A percentile compares a stretch with the other conserved stretches of the same genome.
Conservation (phyloP, 2,113 vertebrate genomes). For the Lamprologus tigripictilis region DNA sequence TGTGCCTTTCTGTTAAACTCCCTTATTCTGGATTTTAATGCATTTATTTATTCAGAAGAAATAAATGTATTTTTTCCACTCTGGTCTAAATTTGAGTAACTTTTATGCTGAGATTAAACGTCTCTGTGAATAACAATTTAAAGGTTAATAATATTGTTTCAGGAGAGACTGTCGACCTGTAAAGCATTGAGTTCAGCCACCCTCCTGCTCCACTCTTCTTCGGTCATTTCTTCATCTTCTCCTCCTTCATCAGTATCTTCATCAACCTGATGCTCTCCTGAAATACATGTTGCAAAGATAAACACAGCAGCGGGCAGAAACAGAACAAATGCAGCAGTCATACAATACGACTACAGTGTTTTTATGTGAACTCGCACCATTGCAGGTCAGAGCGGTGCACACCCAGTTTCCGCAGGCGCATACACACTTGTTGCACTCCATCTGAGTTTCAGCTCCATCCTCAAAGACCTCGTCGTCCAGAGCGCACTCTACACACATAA, state of each 20-base stretch:
- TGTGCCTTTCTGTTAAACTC: neutral
- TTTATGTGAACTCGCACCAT: constrained; percentile 65
- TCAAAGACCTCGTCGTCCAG: constrained; percentile 88
- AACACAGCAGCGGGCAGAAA: neutral
- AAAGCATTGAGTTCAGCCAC: constrained; percentile 74
- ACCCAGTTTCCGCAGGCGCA: constrained; percentile 97
- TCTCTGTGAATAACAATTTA: neutral
- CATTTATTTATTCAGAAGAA: neutral
- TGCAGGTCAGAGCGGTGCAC: constrained; percentile 88
- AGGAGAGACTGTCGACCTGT: neutral
- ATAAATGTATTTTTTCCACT: neutral
- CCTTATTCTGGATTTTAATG: rapidly evolving
- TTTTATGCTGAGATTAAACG: neutral
- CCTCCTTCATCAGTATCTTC: constrained; percentile 23
- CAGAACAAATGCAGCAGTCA: neutral
- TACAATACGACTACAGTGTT: neutral
- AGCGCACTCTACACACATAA: constrained; percentile 77
- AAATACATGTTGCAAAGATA: neutral
- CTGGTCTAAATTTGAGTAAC: neutral
- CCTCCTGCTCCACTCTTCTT: constrained; percentile 80
- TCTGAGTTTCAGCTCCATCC: constrained; percentile 85
- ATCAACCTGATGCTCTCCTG: constrained; percentile 59
- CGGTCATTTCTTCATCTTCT: constrained; percentile 74
- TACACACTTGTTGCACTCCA: constrained; percentile 92
- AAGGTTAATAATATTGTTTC: neutral